Percentiles rank a stretch among this genome's conserved stretches.
phyloP scores from a whole-genome alignment of 64 coral and sea anemone genomes.

The Orbicella faveolata region DNA sequence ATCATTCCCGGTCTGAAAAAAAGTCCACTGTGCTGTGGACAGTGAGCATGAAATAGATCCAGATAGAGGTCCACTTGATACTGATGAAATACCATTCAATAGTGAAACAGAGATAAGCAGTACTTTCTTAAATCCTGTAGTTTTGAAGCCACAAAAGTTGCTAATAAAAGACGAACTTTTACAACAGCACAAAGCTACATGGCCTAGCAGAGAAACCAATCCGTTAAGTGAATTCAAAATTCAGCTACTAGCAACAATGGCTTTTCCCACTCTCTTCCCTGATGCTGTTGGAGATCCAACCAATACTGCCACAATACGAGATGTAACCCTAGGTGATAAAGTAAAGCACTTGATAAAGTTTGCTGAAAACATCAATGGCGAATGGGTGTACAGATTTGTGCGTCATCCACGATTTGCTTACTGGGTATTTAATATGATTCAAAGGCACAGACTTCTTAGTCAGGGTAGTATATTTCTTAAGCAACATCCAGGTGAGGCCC shows the following conservation, averaged over 20 bases:
- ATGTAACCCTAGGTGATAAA: neutral
- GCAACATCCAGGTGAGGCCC: constrained; percentile 26
- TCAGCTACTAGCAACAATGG: constrained; percentile 41
- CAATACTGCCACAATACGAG: neutral
- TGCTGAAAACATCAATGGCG: constrained; percentile 15
- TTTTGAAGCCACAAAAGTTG: constrained; percentile 35
- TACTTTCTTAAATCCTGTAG: constrained; percentile 23
- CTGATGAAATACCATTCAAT: constrained; percentile 41
- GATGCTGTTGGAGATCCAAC: constrained; percentile 33
- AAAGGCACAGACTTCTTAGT: constrained; percentile 23
- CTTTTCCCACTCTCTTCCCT: constrained; percentile 39
- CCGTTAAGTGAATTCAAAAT: constrained; percentile 38
- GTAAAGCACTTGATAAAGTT: constrained; percentile 20
- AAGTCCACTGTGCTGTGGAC: neutral
- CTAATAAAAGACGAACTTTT: constrained; percentile 29
- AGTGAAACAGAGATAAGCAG: constrained; percentile 34
- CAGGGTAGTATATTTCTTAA: constrained; percentile 31
- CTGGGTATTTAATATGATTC: constrained; percentile 49
- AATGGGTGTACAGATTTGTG: constrained; percentile 42
- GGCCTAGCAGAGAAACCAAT: neutral
- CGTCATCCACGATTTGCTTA: constrained; percentile 43
- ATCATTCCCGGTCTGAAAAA: no score
- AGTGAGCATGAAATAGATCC: neutral
- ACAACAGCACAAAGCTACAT: neutral
- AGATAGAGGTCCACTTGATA: no score